phyloP scores from a whole-genome alignment of 2,113 vertebrate genomes.

The Dinomys branickii region DNA sequence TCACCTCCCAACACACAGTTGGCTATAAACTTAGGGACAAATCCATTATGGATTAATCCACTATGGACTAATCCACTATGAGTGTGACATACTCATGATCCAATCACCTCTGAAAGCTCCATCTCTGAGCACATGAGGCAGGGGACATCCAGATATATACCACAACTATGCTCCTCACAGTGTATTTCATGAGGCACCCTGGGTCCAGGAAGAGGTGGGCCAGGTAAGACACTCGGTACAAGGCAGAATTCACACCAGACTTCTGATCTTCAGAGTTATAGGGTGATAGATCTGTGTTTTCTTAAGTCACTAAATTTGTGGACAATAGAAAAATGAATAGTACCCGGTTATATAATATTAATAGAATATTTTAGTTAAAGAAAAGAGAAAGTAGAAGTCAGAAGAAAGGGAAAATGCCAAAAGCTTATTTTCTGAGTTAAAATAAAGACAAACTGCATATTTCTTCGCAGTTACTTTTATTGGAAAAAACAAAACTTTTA shows the following conservation, averaged over 20 bases:
- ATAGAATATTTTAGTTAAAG: not conserved
- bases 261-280: not conserved
- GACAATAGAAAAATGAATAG: not conserved
- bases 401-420: slow-evolving; percentile 33
- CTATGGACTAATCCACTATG: not conserved
- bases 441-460: slow-evolving; percentile 59
- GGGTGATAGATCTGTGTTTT: not conserved
- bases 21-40: not conserved
- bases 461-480: slow-evolving; percentile 85
- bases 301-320: not conserved
- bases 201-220: not conserved
- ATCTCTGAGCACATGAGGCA: not conserved
- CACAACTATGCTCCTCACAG: not conserved
- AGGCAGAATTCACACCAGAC: not conserved
- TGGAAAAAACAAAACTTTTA: slow-evolving; percentile 85
- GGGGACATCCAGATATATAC: not conserved
- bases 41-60: not conserved
- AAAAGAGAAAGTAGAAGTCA: not conserved
- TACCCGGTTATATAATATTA: not conserved
- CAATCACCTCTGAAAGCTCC: not conserved
- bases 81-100: not conserved
- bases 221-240: not conserved
- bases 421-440: slow-evolving; percentile 21
- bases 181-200: not conserved
- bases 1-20: not conserved